Evolutionary conservation across 2,888 invertebrate species (phyloP).

Genomic region (Pristionchus japonicus): DNA sequence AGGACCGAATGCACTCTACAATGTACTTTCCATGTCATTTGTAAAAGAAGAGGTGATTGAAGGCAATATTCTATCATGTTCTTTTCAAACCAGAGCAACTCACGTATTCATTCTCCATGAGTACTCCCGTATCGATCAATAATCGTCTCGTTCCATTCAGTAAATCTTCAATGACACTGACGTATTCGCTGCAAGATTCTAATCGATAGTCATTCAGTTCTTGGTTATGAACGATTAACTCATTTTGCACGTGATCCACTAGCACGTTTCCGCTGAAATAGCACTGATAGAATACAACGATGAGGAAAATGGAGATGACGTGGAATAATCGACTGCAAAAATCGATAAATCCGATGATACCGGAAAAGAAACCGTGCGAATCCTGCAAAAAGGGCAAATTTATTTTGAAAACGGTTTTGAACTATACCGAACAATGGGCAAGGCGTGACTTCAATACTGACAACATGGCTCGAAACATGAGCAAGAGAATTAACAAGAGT

Average conservation of each 20-base stretch:
- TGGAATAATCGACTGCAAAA: neutral
- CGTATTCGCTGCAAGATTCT: neutral
- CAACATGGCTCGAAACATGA: neutral
- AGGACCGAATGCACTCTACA: neutral
- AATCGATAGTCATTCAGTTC: too few relatives aligned
- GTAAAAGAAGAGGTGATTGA: neutral
- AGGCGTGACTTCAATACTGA: neutral
- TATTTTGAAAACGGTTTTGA: neutral
- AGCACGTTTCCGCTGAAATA: neutral
- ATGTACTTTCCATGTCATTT: neutral
- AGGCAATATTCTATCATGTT: too few relatives aligned
- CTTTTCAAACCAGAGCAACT: neutral
- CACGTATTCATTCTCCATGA: slow-evolving; percentile 31
- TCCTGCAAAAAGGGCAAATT: neutral
- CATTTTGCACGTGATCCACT: neutral
- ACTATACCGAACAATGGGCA: neutral
- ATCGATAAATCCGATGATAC: neutral
- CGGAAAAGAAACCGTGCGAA: neutral
- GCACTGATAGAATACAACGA: neutral
- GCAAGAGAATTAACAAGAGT: neutral
- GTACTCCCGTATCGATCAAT: neutral
- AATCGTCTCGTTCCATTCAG: neutral
- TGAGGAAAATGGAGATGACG: neutral
- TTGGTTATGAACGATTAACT: neutral
- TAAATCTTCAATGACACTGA: neutral